phyloP scores from a whole-genome alignment of 2,113 vertebrate species.

The Macaca mulatta region DNA sequence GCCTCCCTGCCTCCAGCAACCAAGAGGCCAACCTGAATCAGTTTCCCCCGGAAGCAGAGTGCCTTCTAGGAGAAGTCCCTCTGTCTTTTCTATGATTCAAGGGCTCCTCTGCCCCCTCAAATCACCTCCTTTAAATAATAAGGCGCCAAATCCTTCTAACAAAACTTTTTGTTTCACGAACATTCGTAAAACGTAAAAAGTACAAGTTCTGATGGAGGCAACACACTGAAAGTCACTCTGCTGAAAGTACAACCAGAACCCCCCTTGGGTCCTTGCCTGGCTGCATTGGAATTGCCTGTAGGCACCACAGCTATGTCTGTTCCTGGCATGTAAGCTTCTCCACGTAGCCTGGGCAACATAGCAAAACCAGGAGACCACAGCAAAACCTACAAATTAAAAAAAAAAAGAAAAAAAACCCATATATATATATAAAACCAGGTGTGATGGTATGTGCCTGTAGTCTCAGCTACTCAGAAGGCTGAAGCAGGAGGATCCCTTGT shows the following conservation, averaged over 20 bases:
- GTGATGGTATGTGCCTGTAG: background rate
- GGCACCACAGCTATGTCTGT: too few species aligned
- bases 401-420: background rate
- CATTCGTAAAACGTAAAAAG: background rate
- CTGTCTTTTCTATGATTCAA: background rate
- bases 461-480: background rate
- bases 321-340: background rate
- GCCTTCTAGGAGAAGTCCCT: background rate
- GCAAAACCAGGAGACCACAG: background rate
- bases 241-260: background rate
- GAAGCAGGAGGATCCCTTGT: background rate
- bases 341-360: too few species aligned
- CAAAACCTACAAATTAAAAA: background rate
- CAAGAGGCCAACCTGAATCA: background rate
- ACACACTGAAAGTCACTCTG: too few species aligned
- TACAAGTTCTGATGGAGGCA: background rate
- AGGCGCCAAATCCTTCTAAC: background rate
- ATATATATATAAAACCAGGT: background rate
- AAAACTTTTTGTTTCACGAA: background rate
- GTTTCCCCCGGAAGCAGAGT: background rate
- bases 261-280: too few species aligned
- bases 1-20: background rate
- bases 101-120: background rate
- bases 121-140: background rate
- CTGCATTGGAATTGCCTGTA: fast-evolving